Conservation (phyloP, 2,113 vertebrate species). For the Setophaga kirtlandii region DNA sequence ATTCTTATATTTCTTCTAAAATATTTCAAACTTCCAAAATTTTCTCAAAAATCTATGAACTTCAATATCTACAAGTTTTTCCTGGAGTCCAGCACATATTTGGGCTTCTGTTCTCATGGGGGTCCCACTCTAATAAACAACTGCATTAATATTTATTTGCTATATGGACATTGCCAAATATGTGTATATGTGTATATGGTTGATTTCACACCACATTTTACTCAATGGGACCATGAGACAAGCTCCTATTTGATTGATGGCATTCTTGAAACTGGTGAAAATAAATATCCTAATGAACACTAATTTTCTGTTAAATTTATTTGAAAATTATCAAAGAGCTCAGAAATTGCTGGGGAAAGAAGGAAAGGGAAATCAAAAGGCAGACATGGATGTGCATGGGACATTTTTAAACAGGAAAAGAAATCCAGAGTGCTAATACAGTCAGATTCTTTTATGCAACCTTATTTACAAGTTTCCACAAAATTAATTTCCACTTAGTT, state of each 20-base stretch:
- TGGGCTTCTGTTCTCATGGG: neutral
- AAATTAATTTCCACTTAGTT: neutral
- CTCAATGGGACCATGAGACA: neutral
- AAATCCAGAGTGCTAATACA: fast-evolving
- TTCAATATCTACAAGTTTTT: neutral
- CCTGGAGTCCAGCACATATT: neutral
- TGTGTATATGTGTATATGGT: no score
- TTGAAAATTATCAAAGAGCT: neutral
- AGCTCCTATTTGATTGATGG: neutral
- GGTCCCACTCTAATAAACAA: neutral
- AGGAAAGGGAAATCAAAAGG: neutral
- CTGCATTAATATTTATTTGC: neutral
- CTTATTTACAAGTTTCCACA: neutral
- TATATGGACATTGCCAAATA: neutral
- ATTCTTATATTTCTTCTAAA: neutral
- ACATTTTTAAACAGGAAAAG: neutral
- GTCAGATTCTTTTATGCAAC: neutral
- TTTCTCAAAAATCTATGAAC: neutral
- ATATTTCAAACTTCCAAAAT: neutral
- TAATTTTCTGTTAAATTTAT: neutral
- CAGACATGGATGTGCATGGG: neutral
- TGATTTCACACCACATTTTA: neutral
- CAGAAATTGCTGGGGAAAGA: neutral
- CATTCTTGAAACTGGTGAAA: neutral
- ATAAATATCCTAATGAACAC: neutral